A percentile compares a stretch with the other conserved stretches of the same genome.
Conservation (phyloP, 1,140 invertebrate genomes). For the Homalodisca vitripennis region DNA sequence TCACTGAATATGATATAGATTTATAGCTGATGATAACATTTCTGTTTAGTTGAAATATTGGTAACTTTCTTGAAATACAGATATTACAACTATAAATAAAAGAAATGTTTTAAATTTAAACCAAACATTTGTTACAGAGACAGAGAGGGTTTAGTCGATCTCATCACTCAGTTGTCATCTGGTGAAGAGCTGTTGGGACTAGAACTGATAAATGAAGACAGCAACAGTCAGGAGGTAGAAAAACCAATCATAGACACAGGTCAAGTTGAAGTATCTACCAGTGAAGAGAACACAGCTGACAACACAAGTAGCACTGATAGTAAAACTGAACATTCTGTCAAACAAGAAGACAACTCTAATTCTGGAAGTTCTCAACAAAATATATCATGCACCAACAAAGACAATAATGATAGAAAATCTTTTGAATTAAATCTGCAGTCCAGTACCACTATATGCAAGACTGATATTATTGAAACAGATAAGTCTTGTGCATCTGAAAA, state of each 20-base stretch:
- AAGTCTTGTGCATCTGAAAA: no score
- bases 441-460: no score
- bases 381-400: no score
- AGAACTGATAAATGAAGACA: conserved; percentile 63
- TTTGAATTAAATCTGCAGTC: no score
- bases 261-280: conserved; percentile 40
- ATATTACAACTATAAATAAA: no score
- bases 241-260: conserved; percentile 54
- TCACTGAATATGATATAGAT: no score
- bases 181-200: conserved; percentile 60
- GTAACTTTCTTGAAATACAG: no score
- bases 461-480: no score
- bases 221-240: conserved; percentile 57
- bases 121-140: conserved; percentile 61
- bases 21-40: no score
- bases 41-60: no score
- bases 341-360: conserved; percentile 14
- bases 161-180: conserved; percentile 69
- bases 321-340: background rate
- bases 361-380: background rate
- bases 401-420: no score
- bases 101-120: conserved; percentile 18
- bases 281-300: conserved; percentile 14
- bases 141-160: conserved; percentile 68
- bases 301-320: background rate